Percentiles rank a stretch among this genome's conserved stretches.
These are phyloP conservation scores for Lichenostomus cassidix DNA, from an alignment of 2,113 vertebrate genomes.

Conservation along the genomic window DNA sequence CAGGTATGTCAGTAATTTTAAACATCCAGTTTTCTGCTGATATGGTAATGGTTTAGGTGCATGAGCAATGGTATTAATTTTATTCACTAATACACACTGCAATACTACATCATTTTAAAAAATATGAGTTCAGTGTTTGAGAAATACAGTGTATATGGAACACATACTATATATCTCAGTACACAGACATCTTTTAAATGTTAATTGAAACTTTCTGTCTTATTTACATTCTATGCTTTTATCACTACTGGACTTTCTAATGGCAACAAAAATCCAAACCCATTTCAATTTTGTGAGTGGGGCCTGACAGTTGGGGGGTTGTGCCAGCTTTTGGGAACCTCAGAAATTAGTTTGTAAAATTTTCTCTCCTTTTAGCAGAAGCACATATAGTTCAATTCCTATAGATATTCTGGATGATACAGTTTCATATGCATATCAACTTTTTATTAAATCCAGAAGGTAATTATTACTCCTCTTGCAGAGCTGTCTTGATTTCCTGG, in stretches of 20 bases:
- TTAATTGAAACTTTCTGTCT: background rate
- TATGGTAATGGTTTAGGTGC: background rate
- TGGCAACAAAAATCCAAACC: background rate
- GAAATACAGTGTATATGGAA: background rate
- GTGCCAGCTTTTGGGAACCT: background rate
- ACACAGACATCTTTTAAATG: background rate
- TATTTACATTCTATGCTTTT: background rate
- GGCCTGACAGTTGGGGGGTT: accelerated
- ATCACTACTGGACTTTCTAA: background rate
- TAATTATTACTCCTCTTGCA: background rate
- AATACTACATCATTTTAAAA: background rate
- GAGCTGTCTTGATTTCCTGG: background rate
- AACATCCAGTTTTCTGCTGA: background rate
- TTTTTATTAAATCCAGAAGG: background rate
- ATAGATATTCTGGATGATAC: background rate
- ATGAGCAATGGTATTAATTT: background rate
- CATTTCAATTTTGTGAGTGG: background rate
- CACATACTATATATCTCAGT: background rate
- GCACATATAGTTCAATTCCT: background rate
- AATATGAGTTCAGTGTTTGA: accelerated
- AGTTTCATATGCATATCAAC: background rate
- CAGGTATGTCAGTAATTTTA: background rate
- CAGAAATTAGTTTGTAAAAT: background rate
- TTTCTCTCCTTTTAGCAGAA: background rate
- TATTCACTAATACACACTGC: background rate